These are phyloP conservation scores for Drosophila setosimentum DNA, from an alignment of 2,888 invertebrate genomes.

Conservation along the genomic window DNA sequence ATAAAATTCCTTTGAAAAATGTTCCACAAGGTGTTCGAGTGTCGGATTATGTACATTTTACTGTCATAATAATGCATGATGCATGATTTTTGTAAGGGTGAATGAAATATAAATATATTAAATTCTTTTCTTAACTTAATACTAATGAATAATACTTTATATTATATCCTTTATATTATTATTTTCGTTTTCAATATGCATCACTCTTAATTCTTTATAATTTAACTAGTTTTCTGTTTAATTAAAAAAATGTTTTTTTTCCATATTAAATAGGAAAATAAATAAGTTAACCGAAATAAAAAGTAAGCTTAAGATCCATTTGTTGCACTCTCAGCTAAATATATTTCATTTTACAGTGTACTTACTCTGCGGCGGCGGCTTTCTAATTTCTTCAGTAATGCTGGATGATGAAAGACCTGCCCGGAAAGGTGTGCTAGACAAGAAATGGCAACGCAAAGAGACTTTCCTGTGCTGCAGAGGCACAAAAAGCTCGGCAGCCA, in stretches of 20 bases:
- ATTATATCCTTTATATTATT: background rate
- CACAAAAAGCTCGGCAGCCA: slow-evolving; percentile 6
- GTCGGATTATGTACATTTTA: too few species aligned
- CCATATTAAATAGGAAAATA: background rate
- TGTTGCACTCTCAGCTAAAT: background rate
- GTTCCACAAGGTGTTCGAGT: too few species aligned
- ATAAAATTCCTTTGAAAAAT: too few species aligned
- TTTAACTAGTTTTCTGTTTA: background rate
- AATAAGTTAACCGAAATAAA: background rate
- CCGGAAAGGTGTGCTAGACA: slow-evolving; percentile 1
- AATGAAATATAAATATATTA: too few species aligned
- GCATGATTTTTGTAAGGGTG: too few species aligned
- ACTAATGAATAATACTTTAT: background rate
- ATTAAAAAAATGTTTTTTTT: background rate
- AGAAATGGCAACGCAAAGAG: slow-evolving; percentile 14
- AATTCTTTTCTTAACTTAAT: background rate
- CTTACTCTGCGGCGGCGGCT: background rate
- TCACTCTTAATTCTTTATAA: background rate
- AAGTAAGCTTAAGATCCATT: background rate
- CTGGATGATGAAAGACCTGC: slow-evolving; percentile 13
- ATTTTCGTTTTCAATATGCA: background rate
- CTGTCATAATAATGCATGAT: too few species aligned
- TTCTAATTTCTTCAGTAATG: slow-evolving; percentile 12
- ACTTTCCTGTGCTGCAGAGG: background rate
- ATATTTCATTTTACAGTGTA: background rate